Conservation (phyloP, 2,113 vertebrate genomes). For the Rhea pennata region DNA sequence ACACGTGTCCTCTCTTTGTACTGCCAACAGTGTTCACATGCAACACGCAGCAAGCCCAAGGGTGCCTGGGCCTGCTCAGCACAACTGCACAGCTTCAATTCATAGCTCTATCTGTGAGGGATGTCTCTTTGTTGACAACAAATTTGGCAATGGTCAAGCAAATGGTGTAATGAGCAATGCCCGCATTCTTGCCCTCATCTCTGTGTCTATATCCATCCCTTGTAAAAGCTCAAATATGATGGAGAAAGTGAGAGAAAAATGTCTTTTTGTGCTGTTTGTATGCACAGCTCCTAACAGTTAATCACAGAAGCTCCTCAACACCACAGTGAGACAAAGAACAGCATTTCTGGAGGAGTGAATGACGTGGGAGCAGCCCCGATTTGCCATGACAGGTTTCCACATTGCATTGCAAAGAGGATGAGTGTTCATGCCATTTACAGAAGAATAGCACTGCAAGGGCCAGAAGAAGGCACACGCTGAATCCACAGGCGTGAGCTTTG, state of each 20-base stretch:
- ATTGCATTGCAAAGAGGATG: neutral
- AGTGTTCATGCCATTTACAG: neutral
- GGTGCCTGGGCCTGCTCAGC: neutral
- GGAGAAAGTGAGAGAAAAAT: neutral
- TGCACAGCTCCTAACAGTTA: neutral
- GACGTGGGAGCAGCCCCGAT: neutral
- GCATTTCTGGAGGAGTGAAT: conserved; percentile 40
- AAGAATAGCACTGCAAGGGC: neutral
- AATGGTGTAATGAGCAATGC: rapidly evolving
- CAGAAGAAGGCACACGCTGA: neutral
- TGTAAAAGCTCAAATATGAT: neutral
- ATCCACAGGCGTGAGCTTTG: neutral
- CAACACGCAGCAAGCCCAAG: neutral
- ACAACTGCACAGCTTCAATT: neutral
- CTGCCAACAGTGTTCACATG: neutral
- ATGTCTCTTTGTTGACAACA: neutral
- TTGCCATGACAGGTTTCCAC: neutral
- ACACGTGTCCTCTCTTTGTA: neutral
- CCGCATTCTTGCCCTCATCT: neutral
- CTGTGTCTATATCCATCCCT: too few species aligned
- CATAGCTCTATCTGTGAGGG: neutral
- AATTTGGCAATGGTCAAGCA: neutral
- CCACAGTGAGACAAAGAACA: conserved; percentile 31
- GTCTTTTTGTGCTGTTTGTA: neutral
- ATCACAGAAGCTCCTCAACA: neutral